Conservation (phyloP, 2,888 invertebrate species). For the Euplagia quadripunctaria region DNA sequence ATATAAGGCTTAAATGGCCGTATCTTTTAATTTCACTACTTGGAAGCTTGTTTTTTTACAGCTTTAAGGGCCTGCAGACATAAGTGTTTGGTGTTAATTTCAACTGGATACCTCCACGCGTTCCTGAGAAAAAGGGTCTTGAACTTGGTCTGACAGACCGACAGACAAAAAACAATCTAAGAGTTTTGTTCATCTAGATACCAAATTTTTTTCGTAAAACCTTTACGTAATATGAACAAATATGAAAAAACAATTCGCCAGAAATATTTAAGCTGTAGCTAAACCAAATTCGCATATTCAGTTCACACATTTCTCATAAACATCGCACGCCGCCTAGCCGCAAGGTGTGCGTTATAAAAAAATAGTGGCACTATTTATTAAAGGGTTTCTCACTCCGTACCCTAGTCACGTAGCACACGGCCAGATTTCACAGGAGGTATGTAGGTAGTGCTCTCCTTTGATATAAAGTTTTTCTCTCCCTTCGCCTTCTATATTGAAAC, state of each 20-base stretch:
- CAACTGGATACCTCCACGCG: too few species aligned
- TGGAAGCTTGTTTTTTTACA: too few species aligned
- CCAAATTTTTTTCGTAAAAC: too few species aligned
- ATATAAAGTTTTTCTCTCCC: slow-evolving; percentile 75
- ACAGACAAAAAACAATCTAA: too few species aligned
- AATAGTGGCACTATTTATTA: slow-evolving; percentile 85
- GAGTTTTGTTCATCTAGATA: too few species aligned
- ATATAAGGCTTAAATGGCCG: too few species aligned
- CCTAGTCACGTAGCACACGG: slow-evolving; percentile 73
- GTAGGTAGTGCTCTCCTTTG: slow-evolving; percentile 63
- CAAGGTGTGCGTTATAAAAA: slow-evolving; percentile 82
- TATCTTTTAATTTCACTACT: too few species aligned
- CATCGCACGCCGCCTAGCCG: slow-evolving; percentile 60
- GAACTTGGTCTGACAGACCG: too few species aligned
- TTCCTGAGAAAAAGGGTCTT: too few species aligned
- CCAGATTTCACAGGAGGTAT: slow-evolving; percentile 79
- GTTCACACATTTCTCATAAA: slow-evolving; percentile 78
- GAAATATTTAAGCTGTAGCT: background rate
- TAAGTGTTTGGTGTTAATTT: too few species aligned
- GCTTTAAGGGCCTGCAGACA: too few species aligned
- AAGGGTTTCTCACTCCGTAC: slow-evolving; percentile 67
- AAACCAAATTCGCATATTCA: slow-evolving; percentile 68
- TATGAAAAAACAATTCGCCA: background rate
- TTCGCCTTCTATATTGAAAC: slow-evolving; percentile 78
- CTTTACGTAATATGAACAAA: background rate